Percentiles rank a stretch among this genome's conserved stretches.
Conservation (phyloP, 1,140 invertebrate genomes). For the Drosophila nannoptera region DNA sequence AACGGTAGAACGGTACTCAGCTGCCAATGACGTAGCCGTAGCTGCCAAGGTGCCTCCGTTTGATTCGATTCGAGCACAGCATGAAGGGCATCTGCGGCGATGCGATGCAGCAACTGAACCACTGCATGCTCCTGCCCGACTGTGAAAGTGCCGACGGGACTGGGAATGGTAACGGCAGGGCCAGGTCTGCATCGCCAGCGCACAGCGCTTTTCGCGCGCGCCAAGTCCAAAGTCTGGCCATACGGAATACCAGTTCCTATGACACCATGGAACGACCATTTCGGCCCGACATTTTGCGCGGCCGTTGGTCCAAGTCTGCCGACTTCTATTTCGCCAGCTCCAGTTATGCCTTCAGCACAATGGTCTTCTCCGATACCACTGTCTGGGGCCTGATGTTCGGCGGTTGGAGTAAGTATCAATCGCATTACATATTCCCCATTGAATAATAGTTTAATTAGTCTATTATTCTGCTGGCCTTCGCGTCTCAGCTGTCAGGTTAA, state of each 20-base stretch:
- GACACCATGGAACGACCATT: slow-evolving; percentile 72
- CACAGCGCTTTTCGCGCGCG: slow-evolving; percentile 32
- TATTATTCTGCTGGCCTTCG: background rate
- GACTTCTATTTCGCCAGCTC: slow-evolving; percentile 76
- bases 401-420: slow-evolving; percentile 71
- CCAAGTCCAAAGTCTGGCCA: slow-evolving; percentile 61
- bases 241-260: slow-evolving; percentile 65
- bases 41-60: slow-evolving; percentile 4
- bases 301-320: slow-evolving; percentile 66
- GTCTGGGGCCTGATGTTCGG: slow-evolving; percentile 58
- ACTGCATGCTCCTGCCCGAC: slow-evolving; percentile 58
- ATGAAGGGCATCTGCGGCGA: slow-evolving; percentile 74
- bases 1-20: slow-evolving; percentile 6
- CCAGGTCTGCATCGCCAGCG: slow-evolving; percentile 7
- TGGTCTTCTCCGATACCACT: slow-evolving; percentile 66
- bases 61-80: slow-evolving; percentile 13
- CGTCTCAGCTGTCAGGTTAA: slow-evolving; percentile 22
- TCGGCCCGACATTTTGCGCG: slow-evolving; percentile 66
- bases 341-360: slow-evolving; percentile 64
- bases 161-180: slow-evolving; percentile 19
- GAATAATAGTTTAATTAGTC: background rate
- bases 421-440: background rate
- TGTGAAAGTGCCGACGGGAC: slow-evolving; percentile 28
- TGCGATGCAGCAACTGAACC: slow-evolving; percentile 66
- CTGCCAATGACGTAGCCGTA: slow-evolving; percentile 13